Evolutionary conservation across 2,888 invertebrate species (phyloP), one percentile per base, ranked within the genome.

Genomic region (Tiliacea aurago): DNA sequence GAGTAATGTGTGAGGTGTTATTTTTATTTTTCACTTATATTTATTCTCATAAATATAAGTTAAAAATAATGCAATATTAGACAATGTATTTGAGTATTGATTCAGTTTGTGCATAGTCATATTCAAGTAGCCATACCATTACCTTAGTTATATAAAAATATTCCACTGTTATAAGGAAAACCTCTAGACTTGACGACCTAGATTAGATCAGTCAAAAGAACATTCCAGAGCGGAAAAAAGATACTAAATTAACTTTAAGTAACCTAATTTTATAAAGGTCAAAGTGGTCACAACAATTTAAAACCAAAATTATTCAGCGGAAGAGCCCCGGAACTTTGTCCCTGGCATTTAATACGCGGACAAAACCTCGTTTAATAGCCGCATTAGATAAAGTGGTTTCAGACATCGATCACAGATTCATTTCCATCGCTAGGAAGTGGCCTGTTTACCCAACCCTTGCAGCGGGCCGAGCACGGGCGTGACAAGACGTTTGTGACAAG

Each of bases 381-480:
- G 53, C 45, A 76, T 78, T 83, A 80, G 76, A 80, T 84, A 77
- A 85, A 85, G 65, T 83, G 82, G 77, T 78, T 81, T 66, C 79
- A 73, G 71, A 64, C 80, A 86, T 87, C 86, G 85, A 90, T 89
- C 86, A 87, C 76, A 73, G 76, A 68, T 81, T 81, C 85, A 88
- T 90, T 90, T 89, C 88, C 86, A 89, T 89, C 80, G 83, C 85
- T 76, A 67, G 70, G 77, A 84, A 83, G 80, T 81, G 70, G 61
- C n/a, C 80, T 86, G 78, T 87, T 90, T 89, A 87, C 83, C 83
- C 82, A 81, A 85, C 84, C 83, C 85, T 75, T 81, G 85, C 79
- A n/a, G n/a, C n/a, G n/a, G n/a, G n/a, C n/a, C n/a, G n/a, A n/a
- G n/a, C n/a, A n/a, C n/a, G n/a, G n/a, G n/a, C n/a, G n/a, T n/a